phyloP scores from a whole-genome alignment of 2,113 vertebrate genomes.

The Eptesicus fuscus region DNA sequence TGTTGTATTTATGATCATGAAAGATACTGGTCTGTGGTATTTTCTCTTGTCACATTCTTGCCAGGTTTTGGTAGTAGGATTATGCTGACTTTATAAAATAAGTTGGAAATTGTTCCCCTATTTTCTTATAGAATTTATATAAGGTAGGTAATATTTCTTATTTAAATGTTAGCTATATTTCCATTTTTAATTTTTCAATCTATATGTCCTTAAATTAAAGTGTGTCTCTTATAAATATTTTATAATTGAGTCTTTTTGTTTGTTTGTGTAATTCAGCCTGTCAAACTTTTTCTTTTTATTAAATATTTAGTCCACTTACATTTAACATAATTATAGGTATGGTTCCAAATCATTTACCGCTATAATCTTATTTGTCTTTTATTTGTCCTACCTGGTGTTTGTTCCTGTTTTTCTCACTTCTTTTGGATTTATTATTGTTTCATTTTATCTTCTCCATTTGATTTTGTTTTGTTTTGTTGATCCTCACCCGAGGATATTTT shows the following conservation, averaged over 20 bases:
- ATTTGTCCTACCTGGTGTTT: background rate
- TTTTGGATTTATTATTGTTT: background rate
- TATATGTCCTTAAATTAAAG: background rate
- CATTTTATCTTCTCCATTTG: background rate
- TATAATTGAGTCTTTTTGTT: background rate
- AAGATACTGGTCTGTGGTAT: background rate
- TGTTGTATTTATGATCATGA: background rate
- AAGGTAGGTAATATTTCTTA: background rate
- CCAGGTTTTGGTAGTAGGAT: background rate
- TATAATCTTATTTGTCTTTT: background rate
- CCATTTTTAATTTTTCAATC: background rate
- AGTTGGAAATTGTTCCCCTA: background rate
- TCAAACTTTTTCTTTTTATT: background rate
- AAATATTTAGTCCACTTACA: background rate
- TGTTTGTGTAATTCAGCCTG: background rate
- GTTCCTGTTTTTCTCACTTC: background rate
- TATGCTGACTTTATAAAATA: background rate
- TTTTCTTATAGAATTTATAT: background rate
- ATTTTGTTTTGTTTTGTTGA: background rate
- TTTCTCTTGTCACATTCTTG: background rate
- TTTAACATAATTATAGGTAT: background rate
- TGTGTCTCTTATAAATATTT: background rate
- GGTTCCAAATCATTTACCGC: background rate
- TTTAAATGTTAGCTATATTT: background rate
- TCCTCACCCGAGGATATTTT: too few species aligned